Conservation (phyloP, 2,113 vertebrate genomes). For the Romanogobio albipinnatus region DNA sequence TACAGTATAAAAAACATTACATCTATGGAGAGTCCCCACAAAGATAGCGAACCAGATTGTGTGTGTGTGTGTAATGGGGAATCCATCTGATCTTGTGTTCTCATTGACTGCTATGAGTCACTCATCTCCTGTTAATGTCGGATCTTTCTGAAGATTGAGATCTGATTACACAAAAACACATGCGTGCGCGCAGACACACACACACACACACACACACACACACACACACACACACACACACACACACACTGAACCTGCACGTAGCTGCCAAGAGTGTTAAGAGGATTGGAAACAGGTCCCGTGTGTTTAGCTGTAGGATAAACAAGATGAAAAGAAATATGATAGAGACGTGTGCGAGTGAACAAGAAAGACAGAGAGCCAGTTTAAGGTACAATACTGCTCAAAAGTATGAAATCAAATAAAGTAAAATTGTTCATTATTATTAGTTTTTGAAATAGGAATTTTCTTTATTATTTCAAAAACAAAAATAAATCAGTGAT, state of each 20-base stretch:
- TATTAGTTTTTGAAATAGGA: background rate
- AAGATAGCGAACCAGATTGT: background rate
- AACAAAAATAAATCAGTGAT: background rate
- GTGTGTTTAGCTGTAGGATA: slow-evolving; percentile 12
- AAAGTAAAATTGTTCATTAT: background rate
- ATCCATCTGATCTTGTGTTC: slow-evolving; percentile 28
- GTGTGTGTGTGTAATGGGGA: slow-evolving; percentile 20
- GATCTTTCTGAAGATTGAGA: slow-evolving; percentile 37
- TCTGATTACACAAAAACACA: slow-evolving; percentile 43
- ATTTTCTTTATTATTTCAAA: background rate
- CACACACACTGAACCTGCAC: slow-evolving; percentile 7
- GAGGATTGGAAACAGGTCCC: slow-evolving; percentile 1
- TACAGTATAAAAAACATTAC: too few species aligned
- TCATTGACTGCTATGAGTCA: slow-evolving; percentile 35
- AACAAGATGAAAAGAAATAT: slow-evolving; percentile 33
- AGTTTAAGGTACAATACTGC: background rate
- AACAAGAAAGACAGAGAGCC: background rate
- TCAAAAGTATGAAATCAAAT: background rate
- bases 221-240: background rate
- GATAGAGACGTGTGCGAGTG: background rate
- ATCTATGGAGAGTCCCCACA: too few species aligned
- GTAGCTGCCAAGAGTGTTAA: slow-evolving; percentile 4
- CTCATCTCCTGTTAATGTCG: slow-evolving; percentile 48
- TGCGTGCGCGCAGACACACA: background rate
- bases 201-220: slow-evolving; percentile 19